Base-by-base conservation (phyloP, 1,140 invertebrate species). In the Pogonognathellus flavescens region DNA sequence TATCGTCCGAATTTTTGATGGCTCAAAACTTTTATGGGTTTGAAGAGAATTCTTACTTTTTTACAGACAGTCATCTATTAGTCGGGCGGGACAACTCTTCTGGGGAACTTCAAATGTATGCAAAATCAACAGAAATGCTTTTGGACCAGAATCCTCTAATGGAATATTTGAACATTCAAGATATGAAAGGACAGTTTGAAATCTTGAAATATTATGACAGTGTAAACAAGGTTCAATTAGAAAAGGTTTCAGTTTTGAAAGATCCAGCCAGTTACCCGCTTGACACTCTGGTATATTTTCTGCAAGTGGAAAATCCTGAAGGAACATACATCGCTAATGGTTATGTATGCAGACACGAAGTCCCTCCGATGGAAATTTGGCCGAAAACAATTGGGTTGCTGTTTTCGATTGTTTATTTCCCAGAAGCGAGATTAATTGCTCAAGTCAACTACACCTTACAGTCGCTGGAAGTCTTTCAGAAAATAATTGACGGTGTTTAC, bases 291-390 rank as follows among this genome's bases (percentile, higher is more conserved):
- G 59, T 86, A 11, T 86, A 86, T 57, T 86, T 82, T 31, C 25
- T 86, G 6, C 80, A 86, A 76, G 85, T 86, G 1, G 80, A 83
- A 0, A 86, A 53, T 18, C 85, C 85, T 9, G 25, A 81, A 16
- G 85, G 85, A 11, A 86, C 85, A 8, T 86, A 86, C 18, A 70
- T 86, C 16, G 85, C 85, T 1, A 86, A 86, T 55, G 85, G 81
- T 6, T 86, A 57, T 25, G 57, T 86, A 0, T 82, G 80, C 57
- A 31, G 59, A 9, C 85, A 86, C 52, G 85, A 86, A 86, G 22
- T 76, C 16, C 85, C 85, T 10, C 80, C 80, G 8, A 1, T 86
- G 20, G 59, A 86, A 70, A 20, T 72, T 41, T 86, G 85, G 85
- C 85, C 85, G 14, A 82, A 86, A 41, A 83, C 85, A 5, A 85